Conservation (phyloP, 2,113 vertebrate genomes). For the Guaruba guarouba region DNA sequence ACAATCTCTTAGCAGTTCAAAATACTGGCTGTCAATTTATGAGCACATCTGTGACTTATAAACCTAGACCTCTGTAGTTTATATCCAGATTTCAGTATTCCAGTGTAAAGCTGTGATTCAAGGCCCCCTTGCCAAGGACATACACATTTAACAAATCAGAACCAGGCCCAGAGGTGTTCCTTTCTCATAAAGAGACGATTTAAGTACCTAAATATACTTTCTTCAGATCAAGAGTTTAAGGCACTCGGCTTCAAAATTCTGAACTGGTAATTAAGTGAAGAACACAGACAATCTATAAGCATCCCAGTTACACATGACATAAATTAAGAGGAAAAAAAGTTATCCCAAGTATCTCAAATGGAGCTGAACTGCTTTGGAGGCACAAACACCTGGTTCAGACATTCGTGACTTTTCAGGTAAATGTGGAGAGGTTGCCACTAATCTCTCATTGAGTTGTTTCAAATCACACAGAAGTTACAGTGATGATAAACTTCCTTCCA, state of each 20-base stretch:
- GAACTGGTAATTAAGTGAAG: neutral
- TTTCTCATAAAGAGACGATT: neutral
- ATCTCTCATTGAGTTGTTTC: neutral
- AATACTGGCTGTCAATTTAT: slow-evolving; percentile 42
- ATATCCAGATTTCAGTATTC: neutral
- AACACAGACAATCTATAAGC: neutral
- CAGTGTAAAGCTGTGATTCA: neutral
- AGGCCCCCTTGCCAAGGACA: neutral
- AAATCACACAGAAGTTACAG: neutral
- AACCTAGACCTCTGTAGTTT: slow-evolving; percentile 24
- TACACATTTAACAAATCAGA: neutral
- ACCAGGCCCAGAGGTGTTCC: neutral
- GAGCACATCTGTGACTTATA: slow-evolving; percentile 38
- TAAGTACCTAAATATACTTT: neutral
- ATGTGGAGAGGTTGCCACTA: neutral
- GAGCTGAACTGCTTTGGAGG: neutral
- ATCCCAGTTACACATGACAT: neutral
- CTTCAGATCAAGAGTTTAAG: neutral
- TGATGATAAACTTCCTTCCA: neutral
- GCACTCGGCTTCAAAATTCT: neutral
- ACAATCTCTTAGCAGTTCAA: slow-evolving; percentile 19
- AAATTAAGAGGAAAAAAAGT: neutral
- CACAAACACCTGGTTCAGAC: neutral
- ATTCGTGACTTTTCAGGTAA: neutral
- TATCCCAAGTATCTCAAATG: neutral